Evolutionary conservation across 2,888 invertebrate genomes (phyloP), one percentile per base, ranked within the genome.

Genomic region (Drosophila silvestris): DNA sequence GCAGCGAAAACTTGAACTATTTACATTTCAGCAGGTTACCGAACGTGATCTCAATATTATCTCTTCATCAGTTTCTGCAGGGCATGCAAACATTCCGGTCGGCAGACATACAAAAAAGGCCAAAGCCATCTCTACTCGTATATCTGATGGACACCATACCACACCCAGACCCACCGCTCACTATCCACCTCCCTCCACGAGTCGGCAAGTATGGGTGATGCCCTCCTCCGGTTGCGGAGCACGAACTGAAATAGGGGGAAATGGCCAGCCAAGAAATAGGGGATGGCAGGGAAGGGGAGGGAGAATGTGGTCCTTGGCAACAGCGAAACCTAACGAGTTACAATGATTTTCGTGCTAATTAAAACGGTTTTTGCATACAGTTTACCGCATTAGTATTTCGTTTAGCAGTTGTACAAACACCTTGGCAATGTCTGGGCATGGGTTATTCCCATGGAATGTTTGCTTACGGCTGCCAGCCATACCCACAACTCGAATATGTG

Each of bases 1-100:
- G 57, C 33, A 28, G n/a, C 28, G 37, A 12, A n/a, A 39, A 12
- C 56, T 16, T 39, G n/a, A 57, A 57, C 57, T 77, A 83, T 85
- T 89, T 84, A 83, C 91, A 89, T 89, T 91, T 88, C 84, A 75
- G 79, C 86, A 88, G 82, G 81, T 90, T 83, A 74, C 82, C 82
- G 86, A 83, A 88, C 91, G 85, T 91, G 86, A 88, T 91, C 89
- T 85, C 91, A 90, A 91, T 91, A 90, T 90, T 90, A 91, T 89
- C 83, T 85, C 90, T 90, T 90, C 91, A 91, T 91, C 85, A 89
- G 82, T 65, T 54, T 71, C 60, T 35, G 81, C 71, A 77, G 82
- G 69, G 68, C 79, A 84, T 73, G 77, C 74, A 59, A 70, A 59
- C 72, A 81, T 63, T 65, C 65, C 47, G 58, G n/a, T 39, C 47